Conservation (phyloP, 2,113 vertebrate species). For the Rhineura floridana region DNA sequence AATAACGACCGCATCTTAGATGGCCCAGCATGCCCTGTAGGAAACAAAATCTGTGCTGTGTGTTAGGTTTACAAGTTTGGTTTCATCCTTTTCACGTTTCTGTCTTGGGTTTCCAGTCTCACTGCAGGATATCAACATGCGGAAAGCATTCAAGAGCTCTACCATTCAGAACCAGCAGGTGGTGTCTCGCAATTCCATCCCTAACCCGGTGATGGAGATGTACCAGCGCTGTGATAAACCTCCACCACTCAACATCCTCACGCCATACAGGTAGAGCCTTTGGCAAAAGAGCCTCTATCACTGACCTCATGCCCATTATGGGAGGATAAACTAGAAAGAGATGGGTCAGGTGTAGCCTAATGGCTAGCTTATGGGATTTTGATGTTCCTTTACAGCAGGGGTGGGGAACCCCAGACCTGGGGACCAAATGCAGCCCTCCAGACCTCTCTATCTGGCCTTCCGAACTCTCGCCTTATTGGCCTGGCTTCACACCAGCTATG, state of each 20-base stretch:
- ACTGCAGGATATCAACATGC: slow-evolving; percentile 93
- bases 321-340: too few relatives aligned
- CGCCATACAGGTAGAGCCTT: slow-evolving; percentile 81
- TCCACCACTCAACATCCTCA: slow-evolving; percentile 91
- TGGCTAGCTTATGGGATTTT: neutral
- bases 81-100: neutral
- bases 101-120: slow-evolving; percentile 79
- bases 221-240: slow-evolving; percentile 92
- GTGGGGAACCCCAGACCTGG: too few relatives aligned
- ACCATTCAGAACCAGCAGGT: slow-evolving; percentile 94
- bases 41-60: neutral
- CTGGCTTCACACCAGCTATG: too few relatives aligned
- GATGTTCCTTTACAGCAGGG: too few relatives aligned
- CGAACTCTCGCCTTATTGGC: too few relatives aligned
- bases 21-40: neutral
- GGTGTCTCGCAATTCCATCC: slow-evolving; percentile 89
- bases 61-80: rapidly evolving
- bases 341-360: too few relatives aligned
- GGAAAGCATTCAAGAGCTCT: slow-evolving; percentile 93
- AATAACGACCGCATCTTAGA: too few relatives aligned
- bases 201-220: slow-evolving; percentile 92
- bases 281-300: neutral
- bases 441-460: too few relatives aligned
- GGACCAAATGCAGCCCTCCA: too few relatives aligned
- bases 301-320: too few relatives aligned